Evolutionary conservation across 2,113 vertebrate genomes (phyloP), one percentile per base, ranked within the genome.

Genomic region (Dasyornis broadbenti): DNA sequence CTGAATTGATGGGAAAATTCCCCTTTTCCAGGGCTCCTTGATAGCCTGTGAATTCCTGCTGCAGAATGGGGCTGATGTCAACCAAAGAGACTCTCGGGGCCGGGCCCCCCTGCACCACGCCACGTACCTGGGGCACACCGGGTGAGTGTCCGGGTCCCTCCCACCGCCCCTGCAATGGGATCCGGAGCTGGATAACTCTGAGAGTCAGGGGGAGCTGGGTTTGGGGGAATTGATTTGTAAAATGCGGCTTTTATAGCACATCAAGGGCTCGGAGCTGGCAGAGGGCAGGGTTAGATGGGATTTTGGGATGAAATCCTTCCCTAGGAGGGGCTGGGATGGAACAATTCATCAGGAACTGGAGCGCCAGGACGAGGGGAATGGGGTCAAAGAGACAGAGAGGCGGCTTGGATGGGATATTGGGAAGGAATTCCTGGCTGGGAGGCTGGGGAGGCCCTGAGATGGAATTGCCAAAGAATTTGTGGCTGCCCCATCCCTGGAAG

Each of bases 21-120:
- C 40, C 4, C 12, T 72, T 71, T 79, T 47, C 31, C 73, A 99
- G 99, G 99, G 99, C 61, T 99, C 99, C 20, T 44, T 99, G 97
- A 98, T 99, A 86, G 98, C 99, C 83, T 99, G 99, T 15, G 99
- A 99, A 93, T 99, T 99, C 93, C 98, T 99, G 93, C 98, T 99
- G 49, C 99, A 99, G 97, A 99, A 99, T 2, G 98, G 99, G 33
- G 99, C 99, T 3, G 99, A 99, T 2, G 99, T 99, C 80, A 99
- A 99, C 98, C 99, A 99, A 98, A 99, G 98, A 98, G 99, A 99
- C 81, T 94, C 86, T 28, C 97, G 98, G 82, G 99, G 99, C 77
- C 97, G 99, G 45, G 99, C 98, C 1, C 99, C 99, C 2, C 97
- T 99, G 95, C 99, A 99, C 86, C 99, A 99, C 1, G 99, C 99